Percentiles rank a stretch among this genome's conserved stretches.
Evolutionary conservation across 64 coral and sea anemone species (phyloP).

Genomic region (Montipora sp.): DNA sequence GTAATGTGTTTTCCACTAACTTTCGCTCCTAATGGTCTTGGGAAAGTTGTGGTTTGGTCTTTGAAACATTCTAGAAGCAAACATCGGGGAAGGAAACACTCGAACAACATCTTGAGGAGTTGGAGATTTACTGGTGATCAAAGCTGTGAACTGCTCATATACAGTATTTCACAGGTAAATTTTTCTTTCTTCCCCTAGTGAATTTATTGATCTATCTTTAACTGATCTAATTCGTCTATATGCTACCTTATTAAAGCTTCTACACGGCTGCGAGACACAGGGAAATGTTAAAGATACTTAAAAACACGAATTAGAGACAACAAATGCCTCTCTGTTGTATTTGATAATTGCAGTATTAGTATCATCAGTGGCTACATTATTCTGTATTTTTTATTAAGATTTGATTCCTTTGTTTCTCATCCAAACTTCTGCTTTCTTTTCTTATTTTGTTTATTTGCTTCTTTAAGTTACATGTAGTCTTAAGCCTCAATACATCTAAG

Average conservation of each 20-base stretch:
- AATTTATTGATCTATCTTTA: background rate
- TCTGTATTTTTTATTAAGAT: too few relatives aligned
- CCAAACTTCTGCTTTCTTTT: too few relatives aligned
- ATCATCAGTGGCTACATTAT: too few relatives aligned
- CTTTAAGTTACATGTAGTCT: too few relatives aligned
- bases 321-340: too few relatives aligned
- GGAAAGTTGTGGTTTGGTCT: background rate
- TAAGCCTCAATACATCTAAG: background rate
- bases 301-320: too few relatives aligned
- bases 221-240: background rate
- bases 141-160: background rate
- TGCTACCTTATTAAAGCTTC: background rate
- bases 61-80: background rate
- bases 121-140: background rate
- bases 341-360: too few relatives aligned
- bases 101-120: background rate
- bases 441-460: too few relatives aligned
- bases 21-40: background rate
- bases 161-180: background rate
- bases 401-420: too few relatives aligned
- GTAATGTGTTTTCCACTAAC: background rate
- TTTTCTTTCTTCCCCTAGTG: background rate
- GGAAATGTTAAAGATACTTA: too few relatives aligned
- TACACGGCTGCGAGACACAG: too few relatives aligned
- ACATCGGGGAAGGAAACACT: background rate